phyloP scores from a whole-genome alignment of 2,888 invertebrate genomes.

The Steinernema hermaphroditum region DNA sequence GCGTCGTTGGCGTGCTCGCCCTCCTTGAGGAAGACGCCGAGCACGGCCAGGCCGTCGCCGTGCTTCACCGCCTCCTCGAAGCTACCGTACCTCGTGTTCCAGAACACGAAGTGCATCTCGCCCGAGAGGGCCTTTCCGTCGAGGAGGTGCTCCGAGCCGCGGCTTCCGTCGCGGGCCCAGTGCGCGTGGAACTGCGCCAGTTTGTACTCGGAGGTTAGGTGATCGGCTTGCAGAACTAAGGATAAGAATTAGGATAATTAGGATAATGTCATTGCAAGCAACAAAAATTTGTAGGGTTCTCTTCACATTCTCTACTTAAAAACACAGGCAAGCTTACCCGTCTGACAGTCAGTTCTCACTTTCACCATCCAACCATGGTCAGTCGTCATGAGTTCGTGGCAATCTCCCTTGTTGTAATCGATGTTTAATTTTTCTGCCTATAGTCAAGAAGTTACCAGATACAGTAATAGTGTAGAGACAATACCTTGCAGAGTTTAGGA shows the following conservation, averaged over 20 bases:
- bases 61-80: constrained; percentile 54
- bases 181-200: constrained; percentile 64
- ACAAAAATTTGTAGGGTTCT: neutral
- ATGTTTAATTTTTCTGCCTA: neutral
- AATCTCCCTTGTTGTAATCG: neutral
- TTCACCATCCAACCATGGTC: constrained; percentile 3
- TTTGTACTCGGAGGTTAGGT: constrained; percentile 33
- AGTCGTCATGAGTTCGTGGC: neutral
- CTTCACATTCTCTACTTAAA: too few relatives aligned
- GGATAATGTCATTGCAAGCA: too few relatives aligned
- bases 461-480: too few relatives aligned
- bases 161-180: constrained; percentile 55
- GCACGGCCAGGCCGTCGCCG: constrained; percentile 58
- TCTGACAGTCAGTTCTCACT: neutral
- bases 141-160: constrained; percentile 61
- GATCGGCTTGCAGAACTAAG: too few relatives aligned
- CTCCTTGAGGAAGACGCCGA: constrained; percentile 53
- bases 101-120: constrained; percentile 63
- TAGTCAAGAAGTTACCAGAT: neutral
- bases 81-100: constrained; percentile 56
- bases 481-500: neutral
- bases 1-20: constrained; percentile 36
- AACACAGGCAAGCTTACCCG: neutral
- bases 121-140: constrained; percentile 53
- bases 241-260: too few relatives aligned